These are phyloP conservation scores for Formica exsecta DNA, from an alignment of 1,140 invertebrate genomes.

Conservation along the genomic window DNA sequence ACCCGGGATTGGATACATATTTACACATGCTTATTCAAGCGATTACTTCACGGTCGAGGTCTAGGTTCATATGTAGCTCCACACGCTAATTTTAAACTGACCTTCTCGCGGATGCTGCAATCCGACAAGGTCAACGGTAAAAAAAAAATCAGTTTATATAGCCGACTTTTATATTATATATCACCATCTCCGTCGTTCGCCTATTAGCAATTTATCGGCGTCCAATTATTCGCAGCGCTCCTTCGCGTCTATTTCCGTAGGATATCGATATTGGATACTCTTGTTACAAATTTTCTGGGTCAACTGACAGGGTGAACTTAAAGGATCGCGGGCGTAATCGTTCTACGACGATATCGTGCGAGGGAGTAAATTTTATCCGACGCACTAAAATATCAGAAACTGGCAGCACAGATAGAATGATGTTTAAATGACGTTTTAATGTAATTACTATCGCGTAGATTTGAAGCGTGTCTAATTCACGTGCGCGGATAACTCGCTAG, in stretches of 20 bases:
- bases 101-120: slow-evolving; percentile 48
- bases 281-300: slow-evolving; percentile 48
- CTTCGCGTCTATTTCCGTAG: slow-evolving; percentile 43
- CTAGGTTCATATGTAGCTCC: not conserved
- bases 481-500: not conserved
- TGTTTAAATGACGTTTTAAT: slow-evolving; percentile 32
- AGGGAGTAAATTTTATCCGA: not conserved
- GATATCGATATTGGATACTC: slow-evolving; percentile 44
- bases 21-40: not conserved
- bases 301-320: slow-evolving; percentile 42
- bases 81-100: slow-evolving; percentile 43
- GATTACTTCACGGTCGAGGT: slow-evolving; percentile 32
- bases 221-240: slow-evolving; percentile 53
- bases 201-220: slow-evolving; percentile 49
- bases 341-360: not conserved
- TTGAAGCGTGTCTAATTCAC: slow-evolving; percentile 39
- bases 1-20: not conserved
- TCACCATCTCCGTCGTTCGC: not conserved
- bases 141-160: slow-evolving; percentile 19
- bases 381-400: not conserved
- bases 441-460: slow-evolving; percentile 14
- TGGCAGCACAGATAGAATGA: not conserved
- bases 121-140: slow-evolving; percentile 27
- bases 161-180: slow-evolving; percentile 11
- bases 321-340: not conserved